Percentiles rank a stretch among this genome's conserved stretches.
These are phyloP conservation scores for Oncorhynchus clarkii DNA, from an alignment of 2,113 vertebrate species.

Conservation along the genomic window DNA sequence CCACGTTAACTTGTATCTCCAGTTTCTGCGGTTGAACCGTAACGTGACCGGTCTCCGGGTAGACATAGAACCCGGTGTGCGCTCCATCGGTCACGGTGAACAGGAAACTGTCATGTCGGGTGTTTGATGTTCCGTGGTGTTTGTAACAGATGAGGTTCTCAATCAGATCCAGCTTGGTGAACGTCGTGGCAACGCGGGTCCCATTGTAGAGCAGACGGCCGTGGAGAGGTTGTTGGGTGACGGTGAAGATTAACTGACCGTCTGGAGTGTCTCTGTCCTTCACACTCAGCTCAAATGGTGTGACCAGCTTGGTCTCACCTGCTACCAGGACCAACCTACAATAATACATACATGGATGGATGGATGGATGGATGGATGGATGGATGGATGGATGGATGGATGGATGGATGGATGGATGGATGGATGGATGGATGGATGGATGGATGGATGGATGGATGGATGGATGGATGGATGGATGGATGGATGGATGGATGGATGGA, in stretches of 20 bases:
- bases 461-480: too few species aligned
- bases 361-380: too few species aligned
- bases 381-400: too few species aligned
- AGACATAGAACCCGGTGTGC: constrained; percentile 91
- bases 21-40: constrained; percentile 87
- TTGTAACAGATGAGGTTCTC: constrained; percentile 94
- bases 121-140: constrained; percentile 86
- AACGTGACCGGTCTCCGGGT: constrained; percentile 87
- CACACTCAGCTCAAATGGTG: constrained; percentile 90
- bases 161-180: constrained; percentile 93
- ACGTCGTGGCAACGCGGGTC: constrained; percentile 75
- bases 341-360: too few species aligned
- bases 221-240: constrained; percentile 87
- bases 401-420: too few species aligned
- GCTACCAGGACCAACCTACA: constrained; percentile 77
- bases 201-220: constrained; percentile 87
- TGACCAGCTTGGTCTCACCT: constrained; percentile 87
- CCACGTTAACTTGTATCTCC: constrained; percentile 81
- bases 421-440: too few species aligned
- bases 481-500: too few species aligned
- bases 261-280: constrained; percentile 92
- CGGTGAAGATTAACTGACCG: constrained; percentile 77
- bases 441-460: too few species aligned
- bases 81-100: constrained; percentile 93
- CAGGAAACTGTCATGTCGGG: constrained; percentile 86